A percentile compares a stretch with the other conserved stretches of the same genome.
phyloP scores from a whole-genome alignment of 1,140 invertebrate species.

The Streblospio benedicti region DNA sequence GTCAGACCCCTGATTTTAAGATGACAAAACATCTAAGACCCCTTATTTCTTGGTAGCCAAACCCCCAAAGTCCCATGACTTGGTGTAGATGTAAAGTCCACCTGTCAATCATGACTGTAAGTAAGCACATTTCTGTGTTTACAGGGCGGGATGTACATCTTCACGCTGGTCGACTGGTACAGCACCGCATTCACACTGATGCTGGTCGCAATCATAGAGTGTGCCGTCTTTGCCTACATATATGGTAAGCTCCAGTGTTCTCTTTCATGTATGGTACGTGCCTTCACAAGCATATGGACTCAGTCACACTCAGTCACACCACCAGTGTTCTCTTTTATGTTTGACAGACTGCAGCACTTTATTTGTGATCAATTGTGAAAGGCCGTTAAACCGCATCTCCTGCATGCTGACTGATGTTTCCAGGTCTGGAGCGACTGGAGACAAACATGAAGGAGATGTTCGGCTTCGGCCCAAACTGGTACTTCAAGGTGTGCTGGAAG shows the following conservation, averaged over 20 bases:
- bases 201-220: conserved; percentile 23
- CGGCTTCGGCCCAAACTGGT: conserved; percentile 5
- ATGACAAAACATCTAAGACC: too few relatives aligned
- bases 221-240: conserved; percentile 23
- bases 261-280: too few relatives aligned
- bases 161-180: conserved; percentile 47
- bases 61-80: too few relatives aligned
- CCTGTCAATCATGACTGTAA: too few relatives aligned
- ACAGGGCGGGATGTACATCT: conserved; percentile 44
- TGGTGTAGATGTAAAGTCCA: too few relatives aligned
- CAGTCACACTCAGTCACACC: not conserved
- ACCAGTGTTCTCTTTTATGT: not conserved
- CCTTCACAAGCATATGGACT: too few relatives aligned
- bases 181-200: conserved; percentile 27
- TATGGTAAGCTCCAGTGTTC: too few relatives aligned
- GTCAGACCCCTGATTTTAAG: too few relatives aligned
- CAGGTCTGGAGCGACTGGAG: conserved; percentile 10
- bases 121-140: too few relatives aligned
- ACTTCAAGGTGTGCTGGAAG: conserved; percentile 14
- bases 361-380: not conserved
- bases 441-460: conserved; percentile 14
- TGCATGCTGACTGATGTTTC: too few relatives aligned
- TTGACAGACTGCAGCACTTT: not conserved
- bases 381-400: too few relatives aligned
- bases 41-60: too few relatives aligned